These are phyloP conservation scores for Theristicus caerulescens DNA, from an alignment of 2,113 vertebrate species.

Conservation along the genomic window DNA sequence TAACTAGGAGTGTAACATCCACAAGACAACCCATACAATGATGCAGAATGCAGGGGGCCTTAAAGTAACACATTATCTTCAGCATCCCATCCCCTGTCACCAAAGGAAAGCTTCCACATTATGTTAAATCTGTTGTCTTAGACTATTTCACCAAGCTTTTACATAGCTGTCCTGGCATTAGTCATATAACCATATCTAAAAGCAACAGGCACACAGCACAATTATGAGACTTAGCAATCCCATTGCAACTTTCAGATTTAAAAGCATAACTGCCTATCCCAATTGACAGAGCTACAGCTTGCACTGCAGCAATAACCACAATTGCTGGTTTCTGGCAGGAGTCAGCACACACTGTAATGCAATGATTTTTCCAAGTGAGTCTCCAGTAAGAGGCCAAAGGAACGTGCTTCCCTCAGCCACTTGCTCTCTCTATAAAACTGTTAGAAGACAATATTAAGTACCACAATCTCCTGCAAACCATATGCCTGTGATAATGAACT, in stretches of 20 bases:
- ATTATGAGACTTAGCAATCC: not conserved
- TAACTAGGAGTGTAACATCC: not conserved
- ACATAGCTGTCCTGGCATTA: not conserved
- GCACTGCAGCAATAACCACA: not conserved
- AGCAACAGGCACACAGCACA: not conserved
- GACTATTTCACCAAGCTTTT: not conserved
- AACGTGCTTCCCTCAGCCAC: not conserved
- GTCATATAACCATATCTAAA: not conserved
- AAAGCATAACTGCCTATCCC: not conserved
- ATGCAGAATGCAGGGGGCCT: not conserved
- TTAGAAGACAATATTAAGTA: not conserved
- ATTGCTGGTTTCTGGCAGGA: not conserved
- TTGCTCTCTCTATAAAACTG: not conserved
- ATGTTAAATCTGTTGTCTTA: not conserved
- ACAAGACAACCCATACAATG: rapidly evolving
- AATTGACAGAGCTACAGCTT: not conserved
- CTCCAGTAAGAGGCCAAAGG: not conserved
- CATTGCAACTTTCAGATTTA: not conserved
- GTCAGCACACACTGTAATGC: not conserved
- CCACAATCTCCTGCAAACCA: not conserved
- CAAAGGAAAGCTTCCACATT: not conserved
- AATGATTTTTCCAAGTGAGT: not conserved
- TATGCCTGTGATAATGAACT: not conserved
- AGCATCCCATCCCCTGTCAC: not conserved
- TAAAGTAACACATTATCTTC: not conserved